These are phyloP conservation scores for Aphelocoma coerulescens DNA, from an alignment of 2,113 vertebrate species.

Conservation along the genomic window DNA sequence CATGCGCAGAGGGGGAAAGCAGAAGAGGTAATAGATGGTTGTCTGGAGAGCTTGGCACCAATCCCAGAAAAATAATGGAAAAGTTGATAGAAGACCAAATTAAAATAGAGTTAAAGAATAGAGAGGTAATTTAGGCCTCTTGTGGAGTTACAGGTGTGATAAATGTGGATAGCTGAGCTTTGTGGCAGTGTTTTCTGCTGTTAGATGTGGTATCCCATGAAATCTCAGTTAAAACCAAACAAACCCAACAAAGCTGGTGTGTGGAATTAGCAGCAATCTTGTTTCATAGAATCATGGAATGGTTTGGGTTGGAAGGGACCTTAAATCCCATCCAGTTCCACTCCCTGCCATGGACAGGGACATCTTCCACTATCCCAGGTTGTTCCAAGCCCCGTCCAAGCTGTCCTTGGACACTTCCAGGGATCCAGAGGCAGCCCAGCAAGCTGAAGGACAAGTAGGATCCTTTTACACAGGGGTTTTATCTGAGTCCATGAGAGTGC, in stretches of 20 bases:
- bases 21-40: background rate
- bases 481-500: background rate
- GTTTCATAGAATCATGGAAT: background rate
- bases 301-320: background rate
- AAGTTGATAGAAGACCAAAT: background rate
- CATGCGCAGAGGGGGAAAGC: background rate
- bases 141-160: background rate
- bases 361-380: accelerated
- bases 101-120: background rate
- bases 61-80: background rate
- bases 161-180: background rate
- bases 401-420: background rate
- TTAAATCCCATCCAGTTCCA: accelerated
- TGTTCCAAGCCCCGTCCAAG: background rate
- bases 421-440: background rate
- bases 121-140: background rate
- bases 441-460: background rate
- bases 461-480: background rate
- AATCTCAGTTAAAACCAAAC: background rate
- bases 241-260: too few species aligned
- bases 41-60: background rate
- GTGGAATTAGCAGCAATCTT: background rate
- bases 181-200: background rate
- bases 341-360: background rate
- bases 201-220: background rate